Percentiles rank a stretch among this genome's conserved stretches.
Evolutionary conservation across 2,113 vertebrate genomes (phyloP).

Genomic region (Corvus cornix): DNA sequence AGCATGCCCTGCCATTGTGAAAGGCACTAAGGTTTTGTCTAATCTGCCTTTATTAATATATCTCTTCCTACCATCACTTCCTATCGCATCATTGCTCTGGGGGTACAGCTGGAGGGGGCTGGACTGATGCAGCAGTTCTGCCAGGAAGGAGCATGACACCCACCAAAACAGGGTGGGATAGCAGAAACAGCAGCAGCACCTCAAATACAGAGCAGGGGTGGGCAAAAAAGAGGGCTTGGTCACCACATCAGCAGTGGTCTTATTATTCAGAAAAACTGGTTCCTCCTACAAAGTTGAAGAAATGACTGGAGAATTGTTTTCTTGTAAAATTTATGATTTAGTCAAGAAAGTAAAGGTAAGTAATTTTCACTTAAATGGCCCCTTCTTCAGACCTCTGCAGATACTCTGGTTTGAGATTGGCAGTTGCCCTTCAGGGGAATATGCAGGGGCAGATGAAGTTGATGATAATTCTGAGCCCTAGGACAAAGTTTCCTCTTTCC

Average conservation of each 20-base stretch:
- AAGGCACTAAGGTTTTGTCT: not conserved
- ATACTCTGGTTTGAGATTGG: not conserved
- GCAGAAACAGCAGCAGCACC: accelerated
- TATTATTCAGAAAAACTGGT: not conserved
- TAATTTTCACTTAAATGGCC: not conserved
- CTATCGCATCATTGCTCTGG: accelerated
- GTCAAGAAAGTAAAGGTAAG: not conserved
- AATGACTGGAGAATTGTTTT: not conserved
- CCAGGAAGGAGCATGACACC: not conserved
- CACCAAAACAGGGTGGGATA: not conserved
- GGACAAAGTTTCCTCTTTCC: not conserved
- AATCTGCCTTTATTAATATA: not conserved
- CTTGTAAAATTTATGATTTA: not conserved
- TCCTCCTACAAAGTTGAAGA: not conserved
- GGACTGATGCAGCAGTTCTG: not conserved
- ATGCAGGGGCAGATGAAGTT: not conserved
- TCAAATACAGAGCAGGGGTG: not conserved
- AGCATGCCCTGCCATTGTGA: not conserved
- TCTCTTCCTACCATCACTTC: not conserved
- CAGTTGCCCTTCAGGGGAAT: not conserved
- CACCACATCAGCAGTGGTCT: not conserved
- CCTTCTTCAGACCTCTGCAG: not conserved
- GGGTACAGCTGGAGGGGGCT: not conserved
- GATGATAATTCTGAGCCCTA: not conserved
- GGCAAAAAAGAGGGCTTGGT: not conserved